phyloP scores from a whole-genome alignment of 1,140 invertebrate species.

The Zelostemma sp. region DNA sequence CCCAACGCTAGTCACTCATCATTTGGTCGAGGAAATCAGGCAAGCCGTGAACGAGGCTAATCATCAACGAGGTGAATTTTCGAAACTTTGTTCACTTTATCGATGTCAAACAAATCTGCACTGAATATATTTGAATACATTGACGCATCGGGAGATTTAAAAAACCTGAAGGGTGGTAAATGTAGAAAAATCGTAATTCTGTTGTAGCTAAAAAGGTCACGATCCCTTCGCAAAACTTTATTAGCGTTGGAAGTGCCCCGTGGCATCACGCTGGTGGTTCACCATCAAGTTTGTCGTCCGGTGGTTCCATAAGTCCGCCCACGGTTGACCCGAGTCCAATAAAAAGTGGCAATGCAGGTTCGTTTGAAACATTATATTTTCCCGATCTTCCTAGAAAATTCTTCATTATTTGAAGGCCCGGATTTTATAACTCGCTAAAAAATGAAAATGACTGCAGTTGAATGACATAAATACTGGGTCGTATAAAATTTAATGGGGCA shows the following conservation, averaged over 20 bases:
- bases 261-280: conserved; percentile 70
- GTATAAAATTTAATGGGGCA: too few species aligned
- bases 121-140: neutral
- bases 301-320: conserved; percentile 69
- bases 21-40: conserved; percentile 84
- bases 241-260: conserved; percentile 51
- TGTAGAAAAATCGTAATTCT: conserved; percentile 7
- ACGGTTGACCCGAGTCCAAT: conserved; percentile 68
- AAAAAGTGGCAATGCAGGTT: conserved; percentile 63
- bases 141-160: too few species aligned
- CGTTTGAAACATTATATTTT: conserved; percentile 1
- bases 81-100: neutral
- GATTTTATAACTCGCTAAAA: too few species aligned
- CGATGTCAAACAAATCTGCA: neutral
- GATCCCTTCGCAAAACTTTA: conserved; percentile 70
- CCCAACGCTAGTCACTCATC: conserved; percentile 76
- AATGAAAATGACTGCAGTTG: too few species aligned
- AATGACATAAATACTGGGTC: too few species aligned
- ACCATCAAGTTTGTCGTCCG: conserved; percentile 76
- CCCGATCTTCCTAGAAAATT: too few species aligned
- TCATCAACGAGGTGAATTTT: conserved; percentile 76
- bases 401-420: too few species aligned
- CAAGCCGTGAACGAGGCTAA: conserved; percentile 87
- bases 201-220: conserved; percentile 74
- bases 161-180: neutral